Conservation (phyloP, 2,113 vertebrate genomes). For the Serinus canaria region DNA sequence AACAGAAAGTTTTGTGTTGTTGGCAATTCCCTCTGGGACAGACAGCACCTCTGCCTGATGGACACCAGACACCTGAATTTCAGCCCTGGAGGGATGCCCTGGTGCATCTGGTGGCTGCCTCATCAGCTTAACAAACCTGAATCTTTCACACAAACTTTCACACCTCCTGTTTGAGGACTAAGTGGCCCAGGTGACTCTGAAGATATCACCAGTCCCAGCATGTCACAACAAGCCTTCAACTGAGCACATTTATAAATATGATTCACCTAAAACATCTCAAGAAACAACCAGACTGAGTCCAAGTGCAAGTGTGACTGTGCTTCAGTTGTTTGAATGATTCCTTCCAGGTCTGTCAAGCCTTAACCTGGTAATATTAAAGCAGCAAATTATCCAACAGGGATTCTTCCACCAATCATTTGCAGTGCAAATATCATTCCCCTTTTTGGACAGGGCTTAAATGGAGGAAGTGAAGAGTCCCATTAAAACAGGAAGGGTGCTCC, state of each 20-base stretch:
- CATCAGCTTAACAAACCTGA: neutral
- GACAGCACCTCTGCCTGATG: neutral
- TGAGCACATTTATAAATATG: neutral
- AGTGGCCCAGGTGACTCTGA: neutral
- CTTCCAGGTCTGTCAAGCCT: neutral
- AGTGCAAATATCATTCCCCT: neutral
- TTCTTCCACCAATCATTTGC: neutral
- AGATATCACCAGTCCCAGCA: neutral
- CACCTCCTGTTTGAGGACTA: neutral
- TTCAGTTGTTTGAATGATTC: neutral
- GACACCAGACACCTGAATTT: neutral
- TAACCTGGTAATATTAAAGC: neutral
- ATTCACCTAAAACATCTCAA: neutral
- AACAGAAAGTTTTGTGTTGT: neutral
- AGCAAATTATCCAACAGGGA: neutral
- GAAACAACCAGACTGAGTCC: neutral
- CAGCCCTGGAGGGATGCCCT: neutral
- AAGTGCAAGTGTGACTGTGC: neutral
- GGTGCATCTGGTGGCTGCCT: neutral
- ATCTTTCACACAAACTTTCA: neutral
- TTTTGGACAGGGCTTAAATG: neutral
- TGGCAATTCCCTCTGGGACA: neutral
- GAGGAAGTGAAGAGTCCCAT: conserved; percentile 17
- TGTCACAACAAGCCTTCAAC: neutral
- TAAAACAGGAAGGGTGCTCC: conserved; percentile 19